A percentile compares a stretch with the other conserved stretches of the same genome.
Evolutionary conservation across 2,797 vertebrate genomes (phyloP).

Genomic region (Crenichthys baileyi): DNA sequence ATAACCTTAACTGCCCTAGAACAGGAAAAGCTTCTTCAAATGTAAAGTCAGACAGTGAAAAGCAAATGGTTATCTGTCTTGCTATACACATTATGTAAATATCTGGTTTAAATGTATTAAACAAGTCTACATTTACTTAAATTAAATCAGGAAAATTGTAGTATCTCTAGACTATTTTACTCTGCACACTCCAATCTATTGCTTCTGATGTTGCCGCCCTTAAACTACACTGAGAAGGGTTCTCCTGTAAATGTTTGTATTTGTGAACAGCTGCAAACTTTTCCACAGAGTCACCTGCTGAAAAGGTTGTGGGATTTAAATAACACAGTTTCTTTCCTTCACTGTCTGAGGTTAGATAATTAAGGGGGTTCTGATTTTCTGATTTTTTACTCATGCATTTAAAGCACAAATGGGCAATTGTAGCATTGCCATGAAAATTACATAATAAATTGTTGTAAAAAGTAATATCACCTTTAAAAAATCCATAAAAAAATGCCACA

Average conservation of each 20-base stretch:
- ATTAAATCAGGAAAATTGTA: neutral
- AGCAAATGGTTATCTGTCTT: neutral
- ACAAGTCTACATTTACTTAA: neutral
- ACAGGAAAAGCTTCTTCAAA: neutral
- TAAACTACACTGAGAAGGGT: neutral
- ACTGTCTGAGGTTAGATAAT: neutral
- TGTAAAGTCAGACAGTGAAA: too few species aligned
- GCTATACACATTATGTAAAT: neutral
- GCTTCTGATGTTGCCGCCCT: neutral
- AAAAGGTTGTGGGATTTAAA: neutral
- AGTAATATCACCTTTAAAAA: neutral
- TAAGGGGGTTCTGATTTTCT: neutral
- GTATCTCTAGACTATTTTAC: neutral
- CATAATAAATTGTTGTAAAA: neutral
- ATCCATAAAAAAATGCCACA: neutral
- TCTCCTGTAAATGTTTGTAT: constrained; percentile 15
- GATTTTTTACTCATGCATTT: neutral
- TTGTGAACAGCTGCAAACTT: constrained; percentile 8
- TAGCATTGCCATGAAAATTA: neutral
- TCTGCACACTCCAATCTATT: neutral
- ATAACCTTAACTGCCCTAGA: neutral
- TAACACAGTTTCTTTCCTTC: neutral
- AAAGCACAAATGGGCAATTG: neutral
- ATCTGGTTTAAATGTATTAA: neutral
- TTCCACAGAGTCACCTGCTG: neutral